These are phyloP conservation scores for Sorex maritimensis DNA, from an alignment of 2,797 vertebrate species.

Conservation along the genomic window DNA sequence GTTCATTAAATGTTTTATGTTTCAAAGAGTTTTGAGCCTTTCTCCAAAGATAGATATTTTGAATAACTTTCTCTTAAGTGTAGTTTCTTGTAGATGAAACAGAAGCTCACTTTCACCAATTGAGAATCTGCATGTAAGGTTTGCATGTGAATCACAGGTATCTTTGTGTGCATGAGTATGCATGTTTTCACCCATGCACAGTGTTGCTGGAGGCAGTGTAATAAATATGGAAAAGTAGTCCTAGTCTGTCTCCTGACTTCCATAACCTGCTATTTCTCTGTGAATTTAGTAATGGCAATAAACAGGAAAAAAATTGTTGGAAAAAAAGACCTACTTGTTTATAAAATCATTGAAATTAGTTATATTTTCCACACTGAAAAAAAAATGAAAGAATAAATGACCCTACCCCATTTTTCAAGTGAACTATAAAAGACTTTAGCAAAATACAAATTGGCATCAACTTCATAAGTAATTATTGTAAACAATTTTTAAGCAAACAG, in stretches of 20 bases:
- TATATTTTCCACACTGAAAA: background rate
- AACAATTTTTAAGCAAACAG: constrained; percentile 29
- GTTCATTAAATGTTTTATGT: background rate
- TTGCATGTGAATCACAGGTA: background rate
- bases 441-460: constrained; percentile 8
- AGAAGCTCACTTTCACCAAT: background rate
- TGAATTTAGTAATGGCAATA: constrained; percentile 14
- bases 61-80: background rate
- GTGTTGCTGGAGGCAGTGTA: background rate
- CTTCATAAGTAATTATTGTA: background rate
- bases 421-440: background rate
- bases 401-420: background rate
- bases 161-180: background rate
- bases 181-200: background rate
- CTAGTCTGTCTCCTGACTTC: background rate
- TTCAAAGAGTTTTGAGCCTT: background rate
- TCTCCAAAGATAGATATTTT: constrained; percentile 4
- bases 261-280: background rate
- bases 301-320: background rate
- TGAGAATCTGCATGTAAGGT: background rate
- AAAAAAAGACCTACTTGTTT: background rate
- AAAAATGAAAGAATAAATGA: constrained; percentile 45
- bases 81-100: background rate
- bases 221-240: background rate
- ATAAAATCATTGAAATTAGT: constrained; percentile 52